Evolutionary conservation across 1,140 invertebrate species (phyloP).

Genomic region (Phocides pigmalion): DNA sequence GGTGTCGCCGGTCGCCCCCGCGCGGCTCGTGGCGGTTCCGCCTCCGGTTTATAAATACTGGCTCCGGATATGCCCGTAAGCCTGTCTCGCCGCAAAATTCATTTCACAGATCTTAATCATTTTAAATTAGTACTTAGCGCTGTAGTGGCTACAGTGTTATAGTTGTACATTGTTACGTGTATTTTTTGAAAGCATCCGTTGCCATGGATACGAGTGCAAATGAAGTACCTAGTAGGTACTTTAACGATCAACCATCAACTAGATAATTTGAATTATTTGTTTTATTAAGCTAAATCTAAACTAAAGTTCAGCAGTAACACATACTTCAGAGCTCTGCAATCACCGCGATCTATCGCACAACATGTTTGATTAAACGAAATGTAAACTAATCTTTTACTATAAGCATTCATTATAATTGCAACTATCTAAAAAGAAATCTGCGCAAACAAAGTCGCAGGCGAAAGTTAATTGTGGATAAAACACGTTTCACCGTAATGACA

Average conservation of each 20-base stretch:
- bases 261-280: too few relatives aligned
- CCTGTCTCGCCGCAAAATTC: slow-evolving; percentile 33
- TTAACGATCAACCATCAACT: too few relatives aligned
- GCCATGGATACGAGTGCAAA: too few relatives aligned
- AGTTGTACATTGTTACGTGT: background rate
- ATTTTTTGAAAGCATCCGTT: too few relatives aligned
- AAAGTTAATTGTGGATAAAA: slow-evolving; percentile 24
- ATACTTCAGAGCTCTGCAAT: too few relatives aligned
- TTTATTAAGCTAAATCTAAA: too few relatives aligned
- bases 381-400: too few relatives aligned
- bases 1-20: slow-evolving; percentile 46
- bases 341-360: too few relatives aligned
- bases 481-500: slow-evolving; percentile 13
- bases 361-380: too few relatives aligned
- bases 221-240: too few relatives aligned
- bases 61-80: slow-evolving; percentile 60
- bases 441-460: slow-evolving; percentile 2
- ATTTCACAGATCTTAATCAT: slow-evolving; percentile 9
- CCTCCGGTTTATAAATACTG: slow-evolving; percentile 75
- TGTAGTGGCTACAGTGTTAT: background rate
- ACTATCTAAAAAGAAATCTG: slow-evolving; percentile 16
- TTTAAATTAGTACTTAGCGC: slow-evolving; percentile 2
- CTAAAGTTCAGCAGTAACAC: too few relatives aligned
- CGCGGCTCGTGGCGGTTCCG: slow-evolving; percentile 59
- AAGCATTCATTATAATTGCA: too few relatives aligned